Base-by-base conservation (phyloP, 2,797 vertebrate species). In the Carapus acus region DNA sequence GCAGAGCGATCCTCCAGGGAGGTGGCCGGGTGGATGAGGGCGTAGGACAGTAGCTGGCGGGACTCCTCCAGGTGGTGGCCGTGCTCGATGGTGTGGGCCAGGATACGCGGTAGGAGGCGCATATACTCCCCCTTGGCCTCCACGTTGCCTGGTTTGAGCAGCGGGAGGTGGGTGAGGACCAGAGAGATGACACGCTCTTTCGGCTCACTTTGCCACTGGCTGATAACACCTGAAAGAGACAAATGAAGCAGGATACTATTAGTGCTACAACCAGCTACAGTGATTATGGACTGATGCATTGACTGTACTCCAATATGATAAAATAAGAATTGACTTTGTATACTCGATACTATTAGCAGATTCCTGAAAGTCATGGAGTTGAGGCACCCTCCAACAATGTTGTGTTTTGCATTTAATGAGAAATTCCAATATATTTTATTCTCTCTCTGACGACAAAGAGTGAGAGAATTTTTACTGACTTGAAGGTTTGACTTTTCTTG, bases 101-200 rank as follows among this genome's bases (percentile, higher is more conserved):
- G 88, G 81, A 98, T 95, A 63, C 94, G 90, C 3, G 95, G 96
- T 67, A 99, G 85, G 61, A 99, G 88, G 52, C 93, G 94, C 96
- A 99, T 97, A 86, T 99, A 99, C 71, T 95, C 96, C 1, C 91
- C 87, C 78, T 99, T 99, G 2, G 94, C 96, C 43, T 98, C 94
- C 0, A 88, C 82, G 71, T 98, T 99, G 57, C 96, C 94, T 0
- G 96, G 96, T 80, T 97, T 98, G 61, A 99, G 91, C 66, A 99
- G 85, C 8, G 96, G 96, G 74, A 99, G 90, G 77, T 98, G 96
- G 70, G 91, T 92, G 62, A 99, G 79, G 61, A 99, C 85, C 6
- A 97, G 88, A 20, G 94, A 94, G 84, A 99, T 96, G 71, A 92
- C 91, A 16, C 91, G 92, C 82, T 98, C 96, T 86, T 97, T 97